Base-by-base conservation (phyloP, 2,888 invertebrate genomes). In the Junonia oenone region DNA sequence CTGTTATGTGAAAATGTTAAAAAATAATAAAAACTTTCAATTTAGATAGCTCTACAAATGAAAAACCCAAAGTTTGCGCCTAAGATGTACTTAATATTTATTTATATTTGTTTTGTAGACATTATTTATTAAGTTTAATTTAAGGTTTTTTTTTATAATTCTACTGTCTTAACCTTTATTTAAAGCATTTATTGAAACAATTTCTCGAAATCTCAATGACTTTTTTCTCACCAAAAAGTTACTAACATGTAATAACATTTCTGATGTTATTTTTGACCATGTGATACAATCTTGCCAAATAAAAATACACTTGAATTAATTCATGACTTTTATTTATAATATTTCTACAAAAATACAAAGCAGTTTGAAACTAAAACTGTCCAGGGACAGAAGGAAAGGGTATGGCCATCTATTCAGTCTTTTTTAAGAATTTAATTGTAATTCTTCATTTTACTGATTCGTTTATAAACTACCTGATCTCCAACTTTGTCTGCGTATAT, bases 251-350 rank as follows among this genome's bases (percentile, higher is more conserved):
- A 37, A 13, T 6, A 8, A 35, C n/a, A 6, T 35, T n/a, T 11
- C 5, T 15, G 15, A 37, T 14, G 8, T 6, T 6, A 38, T 2
- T 26, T 26, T 3, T 33, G 4, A 43, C 6, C 6, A 13, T 26
- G 51, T 51, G 45, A 51, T 51, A 45, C 33, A 52, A 49, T 53
- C 56, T 63, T 65, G 63, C 59, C 61, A 48, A 63, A 61, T 63
- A 61, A 63, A 62, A 40, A 6, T 8, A 52, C 54, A 45, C 43
- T 46, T 43, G n/a, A n/a, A 22, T 15, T 55, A 14, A 31, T 8
- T 35, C 14, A 2, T 47, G n/a, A n/a, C n/a, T n/a, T n/a, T n/a
- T n/a, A n/a, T n/a, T n/a, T n/a, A n/a, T n/a, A n/a, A n/a, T n/a
- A n/a, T n/a, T n/a, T n/a, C n/a, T n/a, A n/a, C n/a, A n/a, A n/a